Evolutionary conservation across 2,797 vertebrate genomes (phyloP).

Genomic region (Ispidina lecontei): DNA sequence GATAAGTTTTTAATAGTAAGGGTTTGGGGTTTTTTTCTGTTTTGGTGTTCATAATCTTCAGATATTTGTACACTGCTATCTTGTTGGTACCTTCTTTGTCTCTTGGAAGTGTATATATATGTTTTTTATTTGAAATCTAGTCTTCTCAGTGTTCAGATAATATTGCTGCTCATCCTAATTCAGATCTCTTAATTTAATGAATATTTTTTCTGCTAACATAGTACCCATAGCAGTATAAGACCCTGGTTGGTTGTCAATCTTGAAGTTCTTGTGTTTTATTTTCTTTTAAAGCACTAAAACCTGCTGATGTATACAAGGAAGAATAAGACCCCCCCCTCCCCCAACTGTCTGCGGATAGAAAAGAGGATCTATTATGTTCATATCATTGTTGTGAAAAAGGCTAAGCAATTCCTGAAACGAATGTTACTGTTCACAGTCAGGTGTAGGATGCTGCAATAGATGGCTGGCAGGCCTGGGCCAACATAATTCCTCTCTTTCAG

Average conservation of each 20-base stretch:
- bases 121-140: background rate
- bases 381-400: background rate
- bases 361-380: background rate
- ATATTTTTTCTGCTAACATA: background rate
- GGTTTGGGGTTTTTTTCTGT: background rate
- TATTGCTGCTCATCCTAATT: background rate
- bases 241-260: background rate
- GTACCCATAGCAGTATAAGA: background rate
- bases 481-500: background rate
- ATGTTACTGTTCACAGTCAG: background rate
- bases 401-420: background rate
- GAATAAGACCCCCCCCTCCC: background rate
- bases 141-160: background rate
- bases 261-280: background rate
- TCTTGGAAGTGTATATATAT: background rate
- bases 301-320: background rate
- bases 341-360: background rate
- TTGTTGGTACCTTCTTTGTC: background rate
- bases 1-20: background rate
- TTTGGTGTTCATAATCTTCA: background rate
- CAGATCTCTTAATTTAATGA: background rate
- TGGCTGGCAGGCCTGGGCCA: background rate
- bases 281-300: background rate
- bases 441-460: background rate
- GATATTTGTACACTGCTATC: background rate